Base-by-base conservation (phyloP, 92 coral and sea anemone species). In the Zoanthus gigantus region DNA sequence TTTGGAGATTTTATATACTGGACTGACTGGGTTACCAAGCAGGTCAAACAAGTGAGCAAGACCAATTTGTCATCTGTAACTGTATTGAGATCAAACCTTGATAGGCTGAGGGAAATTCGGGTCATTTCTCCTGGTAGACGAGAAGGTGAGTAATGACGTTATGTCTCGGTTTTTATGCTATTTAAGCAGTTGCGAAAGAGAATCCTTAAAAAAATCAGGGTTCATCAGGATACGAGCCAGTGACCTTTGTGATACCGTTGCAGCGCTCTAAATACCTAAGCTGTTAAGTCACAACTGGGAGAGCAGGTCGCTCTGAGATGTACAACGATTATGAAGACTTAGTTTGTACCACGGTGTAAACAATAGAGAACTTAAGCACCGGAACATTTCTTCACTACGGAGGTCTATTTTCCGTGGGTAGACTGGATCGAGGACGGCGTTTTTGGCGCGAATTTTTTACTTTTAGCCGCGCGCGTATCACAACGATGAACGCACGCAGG, bases 1-100 rank as follows among this genome's bases (percentile, higher is more conserved):
- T 83, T 90, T 74, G 91, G 90, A 56, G 99, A 93, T 16, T 94
- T 86, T 71, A 83, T 92, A 52, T 97, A 95, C 82, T 97, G 99
- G 99, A 88, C 95, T 30, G 97, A 97, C 66, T 95, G 97, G 97
- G 76, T 61, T 2, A 90, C 86, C 60, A 86, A 87, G 87, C 83
- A 92, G 18, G 86, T 97, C 42, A 91, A 79, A 65, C 94, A 92
- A 50, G 92, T 85, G 15, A 81, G 79, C 68, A 83, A 83, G 63
- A 72, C 78, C 32, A 78, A 92, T 9, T 88, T 78, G 10, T 54
- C 95, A 0, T 88, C 91, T 72, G 88, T 88, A 2, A 74, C 74
- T 3, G 93, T 90, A 9, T 16, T 97, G 52, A 91, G 95, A 86
- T 93, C 98, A 32, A 79, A 90, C 72, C 85, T 94, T 65, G 89